Base-by-base conservation (phyloP, 2,113 vertebrate genomes). In the Machaerirhynchus nigripectus region DNA sequence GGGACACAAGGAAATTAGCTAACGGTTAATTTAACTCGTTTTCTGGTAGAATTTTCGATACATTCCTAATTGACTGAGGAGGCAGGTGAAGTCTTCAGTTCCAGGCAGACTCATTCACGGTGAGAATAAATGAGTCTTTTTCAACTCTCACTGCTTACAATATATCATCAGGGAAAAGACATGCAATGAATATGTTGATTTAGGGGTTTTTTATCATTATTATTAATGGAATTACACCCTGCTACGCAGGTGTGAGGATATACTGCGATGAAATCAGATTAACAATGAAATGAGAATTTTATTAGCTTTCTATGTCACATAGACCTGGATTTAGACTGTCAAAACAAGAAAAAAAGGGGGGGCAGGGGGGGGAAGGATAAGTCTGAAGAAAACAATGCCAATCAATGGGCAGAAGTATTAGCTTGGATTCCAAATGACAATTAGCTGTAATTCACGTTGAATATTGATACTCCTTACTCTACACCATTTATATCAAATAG, bases 11-110 rank as follows among this genome's bases (percentile, higher is more conserved):
- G 98, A 99, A 99, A 99, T 99, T 99, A 99, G 98, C 94, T 71
- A 98, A 99, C 98, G 99, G 98, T 99, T 99, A 99, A 99, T 99
- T 99, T 99, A 99, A 99, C 99, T 99, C 98, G 98, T 98, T 99
- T 98, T 99, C 99, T 98, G 98, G 98, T 98, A 98, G 98, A 99
- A 98, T 99, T 99, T 98, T 99, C 98, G 99, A 99, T 99, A 99
- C 99, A 99, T 99, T 99, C 99, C 99, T 99, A 99, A 99, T 99
- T 99, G 99, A 99, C 99, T 98, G 98, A 99, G 98, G 98, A 99
- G 99, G 99, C 99, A 99, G 99, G 99, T 99, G 99, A 99, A 99
- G 98, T 98, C 98, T 96, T 98, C 98, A 98, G 98, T 98, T 98
- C 98, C 98, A 99, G 98, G 98, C 98, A 97, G 98, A 95, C 98